These are phyloP conservation scores for Rhopalosiphum padi DNA, from an alignment of 1,140 invertebrate species.

Conservation along the genomic window DNA sequence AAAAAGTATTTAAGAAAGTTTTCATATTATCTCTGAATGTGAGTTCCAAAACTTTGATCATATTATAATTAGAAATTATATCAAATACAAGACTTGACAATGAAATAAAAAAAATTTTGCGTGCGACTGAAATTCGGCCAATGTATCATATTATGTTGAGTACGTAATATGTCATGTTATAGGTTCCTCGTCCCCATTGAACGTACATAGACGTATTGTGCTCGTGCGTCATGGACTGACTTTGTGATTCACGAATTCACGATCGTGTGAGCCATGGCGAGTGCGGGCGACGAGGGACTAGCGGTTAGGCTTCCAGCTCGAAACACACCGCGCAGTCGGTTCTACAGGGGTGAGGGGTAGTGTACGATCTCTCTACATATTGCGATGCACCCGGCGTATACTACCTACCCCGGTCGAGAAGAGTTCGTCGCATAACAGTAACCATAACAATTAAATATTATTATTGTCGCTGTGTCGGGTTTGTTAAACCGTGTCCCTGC, in stretches of 20 bases:
- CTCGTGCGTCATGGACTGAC: background rate
- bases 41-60: background rate
- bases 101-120: background rate
- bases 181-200: background rate
- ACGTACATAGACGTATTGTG: background rate
- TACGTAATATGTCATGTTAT: background rate
- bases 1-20: too few relatives aligned
- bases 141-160: background rate
- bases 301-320: background rate
- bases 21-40: too few relatives aligned
- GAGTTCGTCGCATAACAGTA: background rate
- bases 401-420: background rate
- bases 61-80: too few relatives aligned
- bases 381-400: background rate
- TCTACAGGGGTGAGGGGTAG: background rate
- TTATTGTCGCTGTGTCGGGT: background rate
- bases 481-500: background rate
- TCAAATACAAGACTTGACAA: background rate
- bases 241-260: too few relatives aligned
- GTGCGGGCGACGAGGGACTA: too few relatives aligned
- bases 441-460: background rate
- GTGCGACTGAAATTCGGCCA: background rate
- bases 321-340: background rate
- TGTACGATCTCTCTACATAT: rapidly evolving
- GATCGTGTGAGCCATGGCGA: too few relatives aligned